Conservation (phyloP, 2,888 invertebrate species). For the Thera obeliscata region DNA sequence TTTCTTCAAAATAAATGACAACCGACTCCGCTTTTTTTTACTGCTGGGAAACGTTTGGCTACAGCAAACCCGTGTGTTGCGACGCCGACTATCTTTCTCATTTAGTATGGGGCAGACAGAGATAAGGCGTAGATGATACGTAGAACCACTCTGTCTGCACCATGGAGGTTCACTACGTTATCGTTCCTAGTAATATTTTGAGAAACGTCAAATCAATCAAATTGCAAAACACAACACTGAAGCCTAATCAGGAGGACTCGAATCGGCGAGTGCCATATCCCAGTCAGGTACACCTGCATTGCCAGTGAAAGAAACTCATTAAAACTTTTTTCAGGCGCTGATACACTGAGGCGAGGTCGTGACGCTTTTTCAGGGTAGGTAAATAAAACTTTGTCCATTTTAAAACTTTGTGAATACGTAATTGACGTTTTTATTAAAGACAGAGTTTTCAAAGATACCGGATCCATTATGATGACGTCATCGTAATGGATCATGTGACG, state of each 20-base stretch:
- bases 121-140: no score
- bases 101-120: no score
- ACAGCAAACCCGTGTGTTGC: no score
- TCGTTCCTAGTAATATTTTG: no score
- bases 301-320: constrained; percentile 60
- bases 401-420: constrained; percentile 50
- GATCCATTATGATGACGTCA: not conserved
- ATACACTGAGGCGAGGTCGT: constrained; percentile 44
- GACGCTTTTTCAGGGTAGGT: constrained; percentile 49
- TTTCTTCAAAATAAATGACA: no score
- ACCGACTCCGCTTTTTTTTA: no score
- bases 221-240: no score
- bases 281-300: constrained; percentile 43
- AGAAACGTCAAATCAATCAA: no score
- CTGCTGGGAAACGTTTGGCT: no score
- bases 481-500: not conserved
- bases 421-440: constrained; percentile 50
- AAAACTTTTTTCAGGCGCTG: constrained; percentile 54
- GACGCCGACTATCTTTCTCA: no score
- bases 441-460: constrained; percentile 4
- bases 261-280: constrained; percentile 40
- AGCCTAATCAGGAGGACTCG: constrained; percentile 3
- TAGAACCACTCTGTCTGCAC: no score
- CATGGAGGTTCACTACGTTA: no score
- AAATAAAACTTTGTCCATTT: constrained; percentile 58